These are phyloP conservation scores for Onychomys torridus DNA, from an alignment of 2,797 vertebrate genomes.

Conservation along the genomic window DNA sequence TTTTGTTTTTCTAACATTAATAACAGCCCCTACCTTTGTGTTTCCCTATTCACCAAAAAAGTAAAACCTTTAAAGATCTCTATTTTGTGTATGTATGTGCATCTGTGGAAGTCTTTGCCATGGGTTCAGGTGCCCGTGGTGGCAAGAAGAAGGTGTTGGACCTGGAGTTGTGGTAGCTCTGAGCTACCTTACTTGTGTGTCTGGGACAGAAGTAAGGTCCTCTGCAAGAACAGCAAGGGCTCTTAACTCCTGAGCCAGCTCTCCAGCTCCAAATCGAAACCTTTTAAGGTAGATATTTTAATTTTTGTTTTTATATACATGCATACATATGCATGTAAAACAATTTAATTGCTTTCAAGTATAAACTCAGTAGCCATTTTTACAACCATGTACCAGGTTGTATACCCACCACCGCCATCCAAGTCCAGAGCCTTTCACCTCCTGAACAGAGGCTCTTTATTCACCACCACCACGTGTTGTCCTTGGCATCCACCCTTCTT, in stretches of 20 bases:
- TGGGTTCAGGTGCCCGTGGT: neutral
- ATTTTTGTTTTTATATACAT: neutral
- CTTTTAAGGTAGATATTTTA: too few species aligned
- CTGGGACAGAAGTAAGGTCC: too few species aligned
- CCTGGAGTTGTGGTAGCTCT: too few species aligned
- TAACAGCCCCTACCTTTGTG: neutral
- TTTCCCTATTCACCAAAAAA: neutral
- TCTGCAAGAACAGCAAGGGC: neutral
- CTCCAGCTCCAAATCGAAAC: neutral
- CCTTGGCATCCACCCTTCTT: neutral
- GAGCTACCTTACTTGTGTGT: neutral
- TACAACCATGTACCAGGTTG: too few species aligned
- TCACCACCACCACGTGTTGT: rapidly evolving
- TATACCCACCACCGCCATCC: rapidly evolving
- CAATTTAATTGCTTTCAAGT: neutral
- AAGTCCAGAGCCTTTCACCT: neutral
- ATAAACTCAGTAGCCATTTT: rapidly evolving
- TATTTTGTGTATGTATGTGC: neutral
- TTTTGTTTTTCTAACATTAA: neutral
- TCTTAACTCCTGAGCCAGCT: neutral
- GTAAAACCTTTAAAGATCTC: neutral
- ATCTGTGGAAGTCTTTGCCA: neutral
- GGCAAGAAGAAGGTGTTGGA: too few species aligned
- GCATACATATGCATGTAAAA: neutral
- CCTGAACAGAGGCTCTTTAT: rapidly evolving